These are phyloP conservation scores for Drosophila mojavensis DNA, from an alignment of 1,140 invertebrate species.

Conservation along the genomic window DNA sequence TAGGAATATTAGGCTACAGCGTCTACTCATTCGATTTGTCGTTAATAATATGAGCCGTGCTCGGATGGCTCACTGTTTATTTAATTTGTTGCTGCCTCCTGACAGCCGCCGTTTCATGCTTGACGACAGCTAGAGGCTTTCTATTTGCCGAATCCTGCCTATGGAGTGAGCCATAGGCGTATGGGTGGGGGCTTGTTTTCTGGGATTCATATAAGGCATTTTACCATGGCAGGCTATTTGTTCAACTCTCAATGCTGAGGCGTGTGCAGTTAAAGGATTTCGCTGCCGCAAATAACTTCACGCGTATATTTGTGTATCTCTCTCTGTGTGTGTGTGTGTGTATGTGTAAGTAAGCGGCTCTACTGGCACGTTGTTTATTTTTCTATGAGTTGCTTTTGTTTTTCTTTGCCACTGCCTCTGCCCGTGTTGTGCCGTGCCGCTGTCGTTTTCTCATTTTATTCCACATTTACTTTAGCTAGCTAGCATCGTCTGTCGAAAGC, in stretches of 20 bases:
- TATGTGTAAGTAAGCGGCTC: constrained; percentile 16
- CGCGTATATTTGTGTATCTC: constrained; percentile 31
- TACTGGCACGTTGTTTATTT: constrained; percentile 65
- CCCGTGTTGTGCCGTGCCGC: neutral
- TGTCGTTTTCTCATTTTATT: constrained; percentile 45
- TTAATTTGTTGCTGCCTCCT: constrained; percentile 69
- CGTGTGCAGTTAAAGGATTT: constrained; percentile 78
- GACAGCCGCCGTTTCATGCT: constrained; percentile 44
- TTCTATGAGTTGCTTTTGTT: constrained; percentile 71
- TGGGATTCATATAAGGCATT: constrained; percentile 47
- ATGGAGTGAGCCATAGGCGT: neutral
- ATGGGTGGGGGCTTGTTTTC: neutral
- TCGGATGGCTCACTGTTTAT: constrained; percentile 65
- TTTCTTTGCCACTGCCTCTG: constrained; percentile 55
- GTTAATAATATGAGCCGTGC: constrained; percentile 76
- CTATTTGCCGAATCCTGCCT: constrained; percentile 21
- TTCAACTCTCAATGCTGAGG: constrained; percentile 68
- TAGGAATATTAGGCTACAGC: neutral
- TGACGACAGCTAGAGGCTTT: constrained; percentile 45
- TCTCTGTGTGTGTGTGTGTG: constrained; percentile 15
- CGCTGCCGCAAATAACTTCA: constrained; percentile 64
- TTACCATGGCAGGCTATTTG: constrained; percentile 67
- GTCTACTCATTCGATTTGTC: constrained; percentile 59
- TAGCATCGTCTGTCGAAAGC: constrained; percentile 33
- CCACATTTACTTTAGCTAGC: constrained; percentile 38